These are phyloP conservation scores for Amphilophus citrinellus DNA, from an alignment of 2,113 vertebrate species.

Conservation along the genomic window DNA sequence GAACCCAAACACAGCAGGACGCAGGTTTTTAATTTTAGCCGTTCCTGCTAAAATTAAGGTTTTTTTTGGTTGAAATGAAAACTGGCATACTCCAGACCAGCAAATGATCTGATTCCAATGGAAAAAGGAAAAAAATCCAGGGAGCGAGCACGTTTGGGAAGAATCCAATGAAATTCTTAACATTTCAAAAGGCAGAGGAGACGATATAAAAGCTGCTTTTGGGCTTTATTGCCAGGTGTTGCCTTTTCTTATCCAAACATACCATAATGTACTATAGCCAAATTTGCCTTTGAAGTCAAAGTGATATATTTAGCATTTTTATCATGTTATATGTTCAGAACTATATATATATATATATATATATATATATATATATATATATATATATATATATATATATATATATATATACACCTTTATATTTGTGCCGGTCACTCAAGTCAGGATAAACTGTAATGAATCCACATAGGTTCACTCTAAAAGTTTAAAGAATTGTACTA, in stretches of 20 bases:
- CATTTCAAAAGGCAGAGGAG: conserved; percentile 62
- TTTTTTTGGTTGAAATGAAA: conserved; percentile 6
- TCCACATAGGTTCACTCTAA: conserved; percentile 68
- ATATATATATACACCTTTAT: conserved; percentile 55
- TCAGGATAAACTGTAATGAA: conserved; percentile 74
- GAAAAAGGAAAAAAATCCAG: background rate
- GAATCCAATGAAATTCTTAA: conserved; percentile 30
- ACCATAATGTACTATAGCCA: conserved; percentile 72
- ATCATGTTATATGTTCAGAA: conserved; percentile 69
- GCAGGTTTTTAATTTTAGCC: conserved; percentile 4
- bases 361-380: conserved; percentile 43
- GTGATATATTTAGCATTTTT: conserved; percentile 71
- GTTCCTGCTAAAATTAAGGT: too few species aligned
- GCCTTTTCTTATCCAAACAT: conserved; percentile 71
- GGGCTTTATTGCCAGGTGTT: conserved; percentile 66
- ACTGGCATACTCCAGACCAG: conserved; percentile 3
- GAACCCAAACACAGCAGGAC: conserved; percentile 13
- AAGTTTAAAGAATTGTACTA: conserved; percentile 71
- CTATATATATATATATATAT: conserved; percentile 27
- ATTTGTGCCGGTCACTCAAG: conserved; percentile 81
- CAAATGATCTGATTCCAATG: conserved; percentile 17
- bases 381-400: conserved; percentile 22
- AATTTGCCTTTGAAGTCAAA: conserved; percentile 73
- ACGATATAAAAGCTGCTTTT: conserved; percentile 68
- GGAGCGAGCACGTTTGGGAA: background rate